Evolutionary conservation across 2,797 vertebrate genomes (phyloP).

Genomic region (Falco concolor): DNA sequence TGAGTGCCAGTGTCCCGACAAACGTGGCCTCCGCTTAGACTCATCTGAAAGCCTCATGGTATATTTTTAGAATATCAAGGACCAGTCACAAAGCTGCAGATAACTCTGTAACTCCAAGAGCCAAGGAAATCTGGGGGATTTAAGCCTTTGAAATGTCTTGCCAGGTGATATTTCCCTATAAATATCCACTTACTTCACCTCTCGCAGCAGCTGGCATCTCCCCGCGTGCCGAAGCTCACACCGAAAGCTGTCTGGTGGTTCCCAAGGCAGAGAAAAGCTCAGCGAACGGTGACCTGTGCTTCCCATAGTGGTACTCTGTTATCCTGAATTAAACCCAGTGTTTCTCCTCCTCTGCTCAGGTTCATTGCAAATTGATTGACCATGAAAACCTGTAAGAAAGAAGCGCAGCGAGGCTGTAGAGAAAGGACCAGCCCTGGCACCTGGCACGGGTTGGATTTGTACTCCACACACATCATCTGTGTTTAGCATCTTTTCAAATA

Average conservation of each 20-base stretch:
- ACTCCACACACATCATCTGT: neutral
- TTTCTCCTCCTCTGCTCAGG: neutral
- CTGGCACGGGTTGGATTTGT: neutral
- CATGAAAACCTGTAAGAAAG: neutral
- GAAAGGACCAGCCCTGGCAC: neutral
- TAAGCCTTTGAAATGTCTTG: neutral
- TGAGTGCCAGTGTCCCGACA: accelerated
- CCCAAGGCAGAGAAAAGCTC: neutral
- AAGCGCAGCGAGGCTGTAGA: neutral
- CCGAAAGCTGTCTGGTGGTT: neutral
- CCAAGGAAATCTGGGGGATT: neutral
- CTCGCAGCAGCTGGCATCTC: neutral
- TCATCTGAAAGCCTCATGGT: neutral
- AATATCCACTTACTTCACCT: neutral
- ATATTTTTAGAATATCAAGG: neutral
- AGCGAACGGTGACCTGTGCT: neutral
- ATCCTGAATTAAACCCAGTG: neutral
- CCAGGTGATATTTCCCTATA: neutral
- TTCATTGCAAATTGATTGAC: neutral
- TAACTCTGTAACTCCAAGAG: neutral
- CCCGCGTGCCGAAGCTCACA: accelerated
- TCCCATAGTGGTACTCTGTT: neutral
- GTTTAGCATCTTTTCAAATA: neutral
- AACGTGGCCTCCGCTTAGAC: accelerated
- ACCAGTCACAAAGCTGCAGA: neutral